Percentiles rank a stretch among this genome's conserved stretches.
phyloP scores from a whole-genome alignment of 2,797 vertebrate genomes.

The Anguilla megastoma region DNA sequence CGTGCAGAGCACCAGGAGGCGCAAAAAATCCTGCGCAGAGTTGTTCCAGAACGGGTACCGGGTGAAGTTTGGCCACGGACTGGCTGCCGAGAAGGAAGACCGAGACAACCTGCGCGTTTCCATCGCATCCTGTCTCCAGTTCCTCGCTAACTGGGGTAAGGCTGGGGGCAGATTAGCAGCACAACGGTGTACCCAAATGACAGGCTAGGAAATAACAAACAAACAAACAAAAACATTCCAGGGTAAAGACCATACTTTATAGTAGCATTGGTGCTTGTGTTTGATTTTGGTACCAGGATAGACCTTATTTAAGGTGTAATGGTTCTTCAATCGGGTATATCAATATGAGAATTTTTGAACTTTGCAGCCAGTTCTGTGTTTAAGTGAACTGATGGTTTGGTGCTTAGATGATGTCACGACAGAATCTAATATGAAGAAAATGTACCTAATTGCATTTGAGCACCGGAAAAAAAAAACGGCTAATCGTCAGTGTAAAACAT shows the following conservation, averaged over 20 bases:
- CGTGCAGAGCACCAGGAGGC: constrained; percentile 65
- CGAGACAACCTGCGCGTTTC: constrained; percentile 66
- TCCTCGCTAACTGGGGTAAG: constrained; percentile 89
- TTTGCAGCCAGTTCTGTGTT: not conserved
- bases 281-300: not conserved
- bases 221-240: not conserved
- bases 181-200: not conserved
- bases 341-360: not conserved
- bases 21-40: constrained; percentile 86
- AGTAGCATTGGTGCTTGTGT: not conserved
- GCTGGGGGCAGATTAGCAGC: not conserved
- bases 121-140: constrained; percentile 70
- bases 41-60: constrained; percentile 89
- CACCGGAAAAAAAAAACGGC: no score
- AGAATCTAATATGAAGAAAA: not conserved
- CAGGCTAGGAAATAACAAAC: not conserved
- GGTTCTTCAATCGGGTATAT: not conserved
- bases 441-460: no score
- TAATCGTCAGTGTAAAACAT: not conserved
- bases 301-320: not conserved
- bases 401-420: not conserved
- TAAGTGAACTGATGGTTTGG: not conserved
- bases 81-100: constrained; percentile 67
- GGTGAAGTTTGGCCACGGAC: constrained; percentile 71
- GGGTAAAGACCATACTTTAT: not conserved